Conservation (phyloP, 2,888 invertebrate genomes). For the Penaeus monodon region DNA sequence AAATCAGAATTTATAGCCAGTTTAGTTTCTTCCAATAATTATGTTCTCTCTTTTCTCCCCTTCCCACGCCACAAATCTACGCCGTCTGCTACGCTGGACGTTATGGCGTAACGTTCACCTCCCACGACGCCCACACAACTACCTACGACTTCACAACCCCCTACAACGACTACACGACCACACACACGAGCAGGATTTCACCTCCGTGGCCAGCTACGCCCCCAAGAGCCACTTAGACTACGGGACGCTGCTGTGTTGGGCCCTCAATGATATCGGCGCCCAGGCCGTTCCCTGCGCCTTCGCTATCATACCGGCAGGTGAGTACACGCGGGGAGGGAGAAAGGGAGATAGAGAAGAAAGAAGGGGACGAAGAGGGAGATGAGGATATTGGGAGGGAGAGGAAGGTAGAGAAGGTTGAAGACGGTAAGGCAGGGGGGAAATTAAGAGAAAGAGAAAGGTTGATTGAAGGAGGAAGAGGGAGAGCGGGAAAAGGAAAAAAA, state of each 20-base stretch:
- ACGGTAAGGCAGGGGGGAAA: neutral
- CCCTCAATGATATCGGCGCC: slow-evolving; percentile 59
- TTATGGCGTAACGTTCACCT: no score
- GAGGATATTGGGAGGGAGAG: neutral
- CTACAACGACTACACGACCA: neutral
- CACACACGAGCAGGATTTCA: slow-evolving; percentile 28
- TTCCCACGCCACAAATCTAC: no score
- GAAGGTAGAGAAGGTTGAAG: neutral
- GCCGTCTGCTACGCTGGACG: no score
- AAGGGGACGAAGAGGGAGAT: neutral
- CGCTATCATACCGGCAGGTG: slow-evolving; percentile 62
- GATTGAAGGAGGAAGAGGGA: neutral
- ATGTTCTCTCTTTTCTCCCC: no score
- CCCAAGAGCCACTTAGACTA: slow-evolving; percentile 65
- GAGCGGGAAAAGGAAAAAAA: neutral
- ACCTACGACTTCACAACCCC: no score
- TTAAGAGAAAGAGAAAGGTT: neutral
- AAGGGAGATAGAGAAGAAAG: neutral
- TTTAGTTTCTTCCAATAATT: no score
- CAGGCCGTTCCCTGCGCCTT: slow-evolving; percentile 59
- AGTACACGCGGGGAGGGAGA: neutral
- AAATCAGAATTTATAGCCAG: no score
- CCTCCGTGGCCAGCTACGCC: slow-evolving; percentile 63
- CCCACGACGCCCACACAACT: no score
- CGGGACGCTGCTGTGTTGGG: slow-evolving; percentile 64